Evolutionary conservation across 2,113 vertebrate species (phyloP).

Genomic region (Chunga burmeisteri): DNA sequence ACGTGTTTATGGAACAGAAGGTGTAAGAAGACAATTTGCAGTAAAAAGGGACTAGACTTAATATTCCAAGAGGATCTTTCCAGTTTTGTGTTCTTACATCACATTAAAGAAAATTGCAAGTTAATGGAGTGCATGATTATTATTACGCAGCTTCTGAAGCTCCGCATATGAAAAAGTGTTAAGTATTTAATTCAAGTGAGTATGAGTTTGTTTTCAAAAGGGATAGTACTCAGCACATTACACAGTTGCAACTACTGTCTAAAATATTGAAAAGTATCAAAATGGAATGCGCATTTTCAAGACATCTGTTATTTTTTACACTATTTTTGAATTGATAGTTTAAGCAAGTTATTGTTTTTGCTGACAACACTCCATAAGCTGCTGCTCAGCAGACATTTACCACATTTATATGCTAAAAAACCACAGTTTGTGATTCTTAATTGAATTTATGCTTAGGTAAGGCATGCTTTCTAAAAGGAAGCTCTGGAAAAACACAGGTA

Average conservation of each 20-base stretch:
- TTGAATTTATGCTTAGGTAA: neutral
- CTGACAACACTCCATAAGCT: neutral
- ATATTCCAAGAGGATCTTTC: neutral
- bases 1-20: neutral
- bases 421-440: neutral
- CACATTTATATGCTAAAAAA: neutral
- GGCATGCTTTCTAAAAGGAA: neutral
- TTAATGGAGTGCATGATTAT: neutral
- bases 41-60: neutral
- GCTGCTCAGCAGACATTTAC: neutral
- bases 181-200: neutral
- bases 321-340: neutral
- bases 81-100: neutral
- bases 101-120: neutral
- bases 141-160: neutral
- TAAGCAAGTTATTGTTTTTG: neutral
- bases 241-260: neutral
- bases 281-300: neutral
- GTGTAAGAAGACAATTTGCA: neutral
- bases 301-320: neutral
- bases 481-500: neutral
- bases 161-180: neutral
- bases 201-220: neutral
- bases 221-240: neutral
- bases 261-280: neutral